Conservation (phyloP, 1,140 invertebrate species). For the Bilobella aurantiaca region DNA sequence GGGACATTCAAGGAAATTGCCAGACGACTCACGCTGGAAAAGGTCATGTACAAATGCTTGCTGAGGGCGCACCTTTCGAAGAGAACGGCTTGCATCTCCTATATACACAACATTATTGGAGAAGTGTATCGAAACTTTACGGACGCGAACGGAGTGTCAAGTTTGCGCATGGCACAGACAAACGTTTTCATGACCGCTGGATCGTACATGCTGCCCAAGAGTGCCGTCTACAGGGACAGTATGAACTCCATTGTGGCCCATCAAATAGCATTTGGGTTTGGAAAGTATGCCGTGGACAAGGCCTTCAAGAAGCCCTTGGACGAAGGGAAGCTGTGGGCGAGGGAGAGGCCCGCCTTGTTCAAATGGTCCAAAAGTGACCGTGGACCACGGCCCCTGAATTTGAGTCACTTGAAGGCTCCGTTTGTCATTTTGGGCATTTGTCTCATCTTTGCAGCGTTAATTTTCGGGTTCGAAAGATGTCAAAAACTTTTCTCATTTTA, state of each 20-base stretch:
- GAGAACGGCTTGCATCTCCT: neutral
- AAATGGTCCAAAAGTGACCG: neutral
- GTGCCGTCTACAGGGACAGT: neutral
- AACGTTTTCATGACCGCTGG: conserved; percentile 5
- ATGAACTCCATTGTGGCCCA: neutral
- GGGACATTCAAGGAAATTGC: neutral
- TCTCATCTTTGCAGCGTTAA: neutral
- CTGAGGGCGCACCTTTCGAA: neutral
- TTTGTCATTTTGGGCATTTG: neutral
- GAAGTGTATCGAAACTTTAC: conserved; percentile 6
- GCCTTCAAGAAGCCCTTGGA: neutral
- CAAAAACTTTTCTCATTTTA: no score
- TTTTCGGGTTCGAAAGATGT: neutral
- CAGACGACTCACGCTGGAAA: neutral
- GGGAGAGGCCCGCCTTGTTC: neutral
- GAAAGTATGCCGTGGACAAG: neutral
- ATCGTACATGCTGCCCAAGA: neutral
- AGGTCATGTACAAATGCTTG: neutral
- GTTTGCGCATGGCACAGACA: neutral
- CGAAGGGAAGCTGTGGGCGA: neutral
- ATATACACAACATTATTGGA: neutral
- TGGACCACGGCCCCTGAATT: neutral
- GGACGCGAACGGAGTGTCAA: neutral
- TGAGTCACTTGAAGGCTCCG: neutral
- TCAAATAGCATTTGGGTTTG: neutral